phyloP scores from a whole-genome alignment of 1,140 invertebrate genomes.

The Nylanderia fulva region DNA sequence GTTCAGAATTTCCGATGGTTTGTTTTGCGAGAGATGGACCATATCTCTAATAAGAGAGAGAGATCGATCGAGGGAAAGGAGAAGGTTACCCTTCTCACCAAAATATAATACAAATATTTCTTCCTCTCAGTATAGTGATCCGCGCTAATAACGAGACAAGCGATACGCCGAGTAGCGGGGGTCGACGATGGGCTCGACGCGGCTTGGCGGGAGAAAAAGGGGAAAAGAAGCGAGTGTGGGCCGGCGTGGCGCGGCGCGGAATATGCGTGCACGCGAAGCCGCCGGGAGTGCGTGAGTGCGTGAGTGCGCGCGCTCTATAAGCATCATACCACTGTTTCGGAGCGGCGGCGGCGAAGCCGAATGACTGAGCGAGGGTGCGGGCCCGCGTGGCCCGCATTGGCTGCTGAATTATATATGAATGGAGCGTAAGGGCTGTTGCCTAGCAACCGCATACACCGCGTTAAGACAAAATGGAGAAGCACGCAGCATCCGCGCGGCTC shows the following conservation, averaged over 20 bases:
- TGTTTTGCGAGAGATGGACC: background rate
- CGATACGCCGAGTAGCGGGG: conserved; percentile 15
- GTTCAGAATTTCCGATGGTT: background rate
- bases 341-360: conserved; percentile 72
- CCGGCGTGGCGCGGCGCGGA: conserved; percentile 26
- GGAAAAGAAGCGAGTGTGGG: conserved; percentile 41
- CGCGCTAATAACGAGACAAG: conserved; percentile 41
- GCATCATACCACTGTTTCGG: conserved; percentile 76
- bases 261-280: conserved; percentile 68
- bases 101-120: conserved; percentile 30
- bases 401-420: conserved; percentile 86
- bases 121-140: background rate
- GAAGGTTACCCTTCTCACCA: background rate
- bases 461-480: conserved; percentile 86
- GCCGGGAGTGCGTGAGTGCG: conserved; percentile 60
- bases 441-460: conserved; percentile 85
- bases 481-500: conserved; percentile 74
- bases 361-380: conserved; percentile 80
- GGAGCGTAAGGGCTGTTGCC: conserved; percentile 86
- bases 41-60: too few relatives aligned
- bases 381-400: conserved; percentile 86
- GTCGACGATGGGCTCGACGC: conserved; percentile 31
- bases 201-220: conserved; percentile 45
- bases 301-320: conserved; percentile 67
- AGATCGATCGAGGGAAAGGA: background rate